Conservation (phyloP, 1,140 invertebrate species). For the Calephelis nemesis region DNA sequence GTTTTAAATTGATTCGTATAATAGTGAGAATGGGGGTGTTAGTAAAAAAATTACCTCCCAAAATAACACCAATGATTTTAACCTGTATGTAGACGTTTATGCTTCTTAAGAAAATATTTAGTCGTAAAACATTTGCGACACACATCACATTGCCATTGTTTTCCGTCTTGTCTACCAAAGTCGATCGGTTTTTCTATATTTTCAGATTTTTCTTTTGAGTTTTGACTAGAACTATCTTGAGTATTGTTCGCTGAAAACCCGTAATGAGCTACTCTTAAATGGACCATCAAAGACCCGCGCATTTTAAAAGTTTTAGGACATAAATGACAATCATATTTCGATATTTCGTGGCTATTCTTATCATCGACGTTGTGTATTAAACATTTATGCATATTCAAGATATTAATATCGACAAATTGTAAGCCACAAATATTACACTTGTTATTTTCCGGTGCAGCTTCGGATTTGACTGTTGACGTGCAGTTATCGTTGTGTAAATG, state of each 20-base stretch:
- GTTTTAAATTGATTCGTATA: conserved; percentile 1
- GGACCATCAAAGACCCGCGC: conserved; percentile 89
- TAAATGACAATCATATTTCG: conserved; percentile 86
- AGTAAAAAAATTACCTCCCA: conserved; percentile 57
- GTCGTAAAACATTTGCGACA: conserved; percentile 92
- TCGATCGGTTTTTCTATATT: conserved; percentile 35
- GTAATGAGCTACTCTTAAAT: conserved; percentile 88
- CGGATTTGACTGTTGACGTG: conserved; percentile 44
- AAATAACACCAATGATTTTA: conserved; percentile 64
- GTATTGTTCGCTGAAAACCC: conserved; percentile 56
- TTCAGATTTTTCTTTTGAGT: conserved; percentile 29
- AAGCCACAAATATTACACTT: conserved; percentile 86
- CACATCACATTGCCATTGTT: conserved; percentile 89
- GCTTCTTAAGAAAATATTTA: conserved; percentile 94
- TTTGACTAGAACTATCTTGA: conserved; percentile 28
- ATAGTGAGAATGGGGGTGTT: conserved; percentile 44
- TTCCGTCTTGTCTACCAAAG: conserved; percentile 58
- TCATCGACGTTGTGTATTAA: conserved; percentile 84
- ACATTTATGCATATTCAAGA: conserved; percentile 86
- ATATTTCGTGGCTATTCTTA: conserved; percentile 63
- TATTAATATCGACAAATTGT: conserved; percentile 84
- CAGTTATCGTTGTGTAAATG: conserved; percentile 37
- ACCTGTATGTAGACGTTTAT: conserved; percentile 90
- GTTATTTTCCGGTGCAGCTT: conserved; percentile 57
- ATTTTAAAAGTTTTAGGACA: conserved; percentile 90